Conservation (phyloP, 2,113 vertebrate genomes). For the Cyprinodon tularosa region DNA sequence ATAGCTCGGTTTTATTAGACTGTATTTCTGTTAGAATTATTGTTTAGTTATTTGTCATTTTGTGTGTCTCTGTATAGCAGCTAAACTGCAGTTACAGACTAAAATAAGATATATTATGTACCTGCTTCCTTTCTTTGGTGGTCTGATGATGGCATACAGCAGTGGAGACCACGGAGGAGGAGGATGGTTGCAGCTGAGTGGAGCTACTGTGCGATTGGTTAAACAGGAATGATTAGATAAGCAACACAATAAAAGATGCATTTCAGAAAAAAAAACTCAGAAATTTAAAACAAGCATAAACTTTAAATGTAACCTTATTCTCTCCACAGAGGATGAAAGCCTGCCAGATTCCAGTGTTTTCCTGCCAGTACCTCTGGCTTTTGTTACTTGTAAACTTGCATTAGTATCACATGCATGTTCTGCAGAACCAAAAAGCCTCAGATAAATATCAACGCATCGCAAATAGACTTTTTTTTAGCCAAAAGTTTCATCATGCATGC, state of each 20-base stretch:
- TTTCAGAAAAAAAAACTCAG: neutral
- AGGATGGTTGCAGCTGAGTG: conserved; percentile 14
- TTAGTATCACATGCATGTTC: conserved; percentile 19
- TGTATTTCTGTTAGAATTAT: too few relatives aligned
- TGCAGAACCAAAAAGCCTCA: conserved; percentile 1
- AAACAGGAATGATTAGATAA: neutral
- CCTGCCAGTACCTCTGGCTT: conserved; percentile 10
- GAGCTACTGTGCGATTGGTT: conserved; percentile 17
- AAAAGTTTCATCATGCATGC: neutral
- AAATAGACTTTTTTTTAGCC: neutral
- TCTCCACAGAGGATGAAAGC: conserved; percentile 24
- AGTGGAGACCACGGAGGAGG: conserved; percentile 36
- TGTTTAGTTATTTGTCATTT: too few relatives aligned
- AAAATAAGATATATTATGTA: conserved; percentile 18
- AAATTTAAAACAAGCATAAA: neutral
- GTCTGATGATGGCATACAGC: conserved; percentile 23
- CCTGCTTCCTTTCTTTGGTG: conserved; percentile 59
- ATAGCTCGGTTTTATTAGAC: too few relatives aligned
- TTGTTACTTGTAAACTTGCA: conserved; percentile 25
- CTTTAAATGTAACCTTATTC: conserved; percentile 46
- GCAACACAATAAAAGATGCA: neutral
- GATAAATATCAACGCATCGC: neutral
- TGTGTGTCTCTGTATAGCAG: too few relatives aligned
- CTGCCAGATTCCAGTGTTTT: conserved; percentile 18
- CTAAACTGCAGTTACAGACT: neutral